Evolutionary conservation across 2,113 vertebrate genomes (phyloP), one percentile per base, ranked within the genome.

Genomic region (Nyctibius bracteatus): DNA sequence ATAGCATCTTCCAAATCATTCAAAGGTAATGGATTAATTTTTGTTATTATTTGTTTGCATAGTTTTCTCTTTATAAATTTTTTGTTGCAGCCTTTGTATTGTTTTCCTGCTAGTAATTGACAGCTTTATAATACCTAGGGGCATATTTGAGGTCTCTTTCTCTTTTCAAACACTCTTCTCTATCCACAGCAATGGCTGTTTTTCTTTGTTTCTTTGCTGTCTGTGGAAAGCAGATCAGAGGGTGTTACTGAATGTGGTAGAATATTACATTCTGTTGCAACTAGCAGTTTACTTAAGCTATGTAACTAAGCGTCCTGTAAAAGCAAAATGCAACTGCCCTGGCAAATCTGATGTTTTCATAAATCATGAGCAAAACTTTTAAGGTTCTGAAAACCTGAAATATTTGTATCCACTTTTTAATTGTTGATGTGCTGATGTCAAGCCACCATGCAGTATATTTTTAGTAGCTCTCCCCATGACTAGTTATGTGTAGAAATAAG

Each of bases 191-290:
- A 96, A 96, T 95, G 97, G 95, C 97, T 97, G 97, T 97, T 98
- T 97, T 97, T 94, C 98, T 98, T 98, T 98, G 98, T 98, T 98
- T 98, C 97, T 97, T 97, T 96, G 96, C 98, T 98, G 98, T 98
- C 97, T 98, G 95, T 95, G 97, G 90, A 97, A 97, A 96, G 97
- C 95, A 98, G 98, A 98, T 98, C 98, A 98, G 98, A 98, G 96
- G 90, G 91, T 78, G 80, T 86, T 97, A 94, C 96, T 88, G 97
- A 96, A 86, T 94, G 91, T 89, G 81, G 94, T 90, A 94, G 97
- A 96, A 95, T 96, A 97, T 97, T 96, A 94, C 97, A 98, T 98
- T 97, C 95, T 96, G 86, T 96, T 96, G 96, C 95, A 98, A 96
- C 96, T 96, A 96, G 73, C 92, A 94, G 97, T 97, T 98, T 98